Evolutionary conservation across 2,888 invertebrate genomes (phyloP), one percentile per base, ranked within the genome.

Genomic region (Eupithecia exiguata): DNA sequence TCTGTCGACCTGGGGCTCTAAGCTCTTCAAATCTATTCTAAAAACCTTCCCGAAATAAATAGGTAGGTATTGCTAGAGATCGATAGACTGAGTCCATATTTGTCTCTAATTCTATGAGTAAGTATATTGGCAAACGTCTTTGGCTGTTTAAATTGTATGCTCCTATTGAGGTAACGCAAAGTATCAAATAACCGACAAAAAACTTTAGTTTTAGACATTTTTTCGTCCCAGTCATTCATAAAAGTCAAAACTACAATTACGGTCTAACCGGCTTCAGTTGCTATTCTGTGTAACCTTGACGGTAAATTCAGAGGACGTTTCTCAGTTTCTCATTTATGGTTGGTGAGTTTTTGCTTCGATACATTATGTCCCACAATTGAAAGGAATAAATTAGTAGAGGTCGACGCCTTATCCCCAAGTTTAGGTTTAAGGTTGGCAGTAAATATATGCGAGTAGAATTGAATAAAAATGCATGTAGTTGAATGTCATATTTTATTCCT

Each of bases 331-430:
- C 30, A 58, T 68, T 86, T 90, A 87, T 86, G 63, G 81, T 82
- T 82, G 81, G 75, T 83, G 78, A 84, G 85, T 92, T 93, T 92
- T 92, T 92, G 89, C 85, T 84, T 85, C 86, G 83, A 89, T 88
- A 89, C 86, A 89, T 90, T 89, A 88, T 88, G 89, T 89, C 87
- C 89, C 86, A 89, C 88, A 91, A 89, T 89, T 92, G 89, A 89
- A 92, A 90, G 88, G 92, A 91, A 93, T 92, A 92, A 82, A 92
- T 92, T 92, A 90, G 83, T 83, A 79, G 69, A 86, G 91, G 92
- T 91, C 92, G 86, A 86, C 87, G 88, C 80, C 89, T 84, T 78
- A 69, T 76, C 74, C 78, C 74, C 74, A 68, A 72, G 69, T 78
- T 79, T 80, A 77, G 80, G 80, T 49, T 53, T 71, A 25, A 66